Evolutionary conservation across 2,113 vertebrate species (phyloP), one percentile per base, ranked within the genome.

Genomic region (Erythrocebus patas): DNA sequence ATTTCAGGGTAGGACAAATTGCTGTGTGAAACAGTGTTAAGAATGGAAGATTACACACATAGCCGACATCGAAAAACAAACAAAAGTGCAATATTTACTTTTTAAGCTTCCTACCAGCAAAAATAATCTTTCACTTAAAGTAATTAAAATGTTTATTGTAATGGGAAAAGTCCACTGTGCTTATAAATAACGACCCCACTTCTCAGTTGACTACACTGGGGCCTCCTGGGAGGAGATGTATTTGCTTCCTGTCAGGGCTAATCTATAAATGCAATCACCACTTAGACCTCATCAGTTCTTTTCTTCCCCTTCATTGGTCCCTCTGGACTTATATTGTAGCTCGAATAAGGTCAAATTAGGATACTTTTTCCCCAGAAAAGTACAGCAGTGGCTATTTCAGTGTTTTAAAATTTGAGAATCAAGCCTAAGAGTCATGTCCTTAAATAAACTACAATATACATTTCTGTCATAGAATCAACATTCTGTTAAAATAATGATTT

Each of bases 241-340:
- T 98, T 98, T 98, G 96, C 97, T 98, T 98, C 97, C 98, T 98
- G 98, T 98, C 98, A 98, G 98, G 95, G 98, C 98, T 98, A 98
- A 98, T 99, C 98, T 98, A 97, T 98, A 98, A 98, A 98, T 95
- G 97, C 97, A 98, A 64, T 96, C 98, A 98, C 98, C 97, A 88
- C 96, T 96, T 98, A 98, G 98, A 98, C 97, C 96, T 97, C 97
- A 98, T 98, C 97, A 97, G 97, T 91, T 98, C 97, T 98, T 98
- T 95, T 96, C 98, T 97, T 97, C 93, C 97, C 94, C 93, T 98
- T 98, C 98, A 98, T 97, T 98, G 97, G 97, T 97, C 98, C 98
- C 98, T 91, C 73, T 95, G 97, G 97, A 98, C 96, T 94, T 93
- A 79, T 93, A 98, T 40, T 80, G 80, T 70, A 98, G 96, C 96